Evolutionary conservation across 2,113 vertebrate genomes (phyloP), one percentile per base, ranked within the genome.

Genomic region (Misgurnus anguillicaudatus): DNA sequence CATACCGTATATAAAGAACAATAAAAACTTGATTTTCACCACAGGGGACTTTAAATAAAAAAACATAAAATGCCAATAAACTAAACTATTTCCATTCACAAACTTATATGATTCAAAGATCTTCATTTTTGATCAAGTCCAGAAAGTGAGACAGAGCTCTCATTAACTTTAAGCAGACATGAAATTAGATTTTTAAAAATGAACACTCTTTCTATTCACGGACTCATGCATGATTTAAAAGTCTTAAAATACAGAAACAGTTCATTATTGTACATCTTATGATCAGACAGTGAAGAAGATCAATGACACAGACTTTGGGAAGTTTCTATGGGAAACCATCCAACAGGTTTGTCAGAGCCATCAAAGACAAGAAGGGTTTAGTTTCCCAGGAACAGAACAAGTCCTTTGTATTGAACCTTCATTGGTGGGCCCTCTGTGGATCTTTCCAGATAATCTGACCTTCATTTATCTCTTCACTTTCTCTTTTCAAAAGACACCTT

Each of bases 131-230:
- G 42, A 67, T 60, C 7, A 6, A 41, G 53, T 60, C 70, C 55
- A 73, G 48, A 42, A 58, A 9, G 6, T 62, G 17, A 41, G 58
- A 42, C 4, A 57, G 10, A 60, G 36, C 63, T 16, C 63, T 79
- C 5, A 71, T 67, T 75, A 80, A 60, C 24, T 48, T 41, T 48
- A 60, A n/a, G 57, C 19, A 65, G 19, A 16, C 68, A 41, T 39
- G 38, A 79, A 71, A 73, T 80, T 24, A 21, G 41, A 24, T n/a
- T 51, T 80, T 70, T 60, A 64, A 71, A 76, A 80, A 83, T 71
- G 31, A 47, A 71, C n/a, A 17, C 16, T 5, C 14, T 72, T 77
- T 80, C 82, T 83, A 83, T 83, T 80, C 68, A 31, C 51, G 74
- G 58, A 64, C 17, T 83, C 73, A 55, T 83, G 19, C 62, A 83